Base-by-base conservation (phyloP, 2,888 invertebrate species). In the Scaptomyza cyrtandrae region DNA sequence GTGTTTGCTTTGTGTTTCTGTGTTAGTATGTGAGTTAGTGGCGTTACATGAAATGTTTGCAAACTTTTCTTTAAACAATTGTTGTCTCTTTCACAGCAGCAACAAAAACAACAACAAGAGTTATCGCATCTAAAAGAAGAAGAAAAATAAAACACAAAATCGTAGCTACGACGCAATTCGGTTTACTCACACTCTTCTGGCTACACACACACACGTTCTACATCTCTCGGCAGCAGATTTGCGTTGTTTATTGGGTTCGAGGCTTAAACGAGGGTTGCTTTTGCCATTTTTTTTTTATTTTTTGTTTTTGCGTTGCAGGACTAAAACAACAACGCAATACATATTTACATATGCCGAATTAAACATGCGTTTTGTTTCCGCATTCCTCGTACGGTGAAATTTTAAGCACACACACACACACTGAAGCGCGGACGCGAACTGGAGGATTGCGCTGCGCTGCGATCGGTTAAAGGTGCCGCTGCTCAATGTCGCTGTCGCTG, bases 391-490 rank as follows among this genome's bases (percentile, higher is more conserved):
- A 43, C 19, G 55, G 39, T n/a, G 35, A 39, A 44, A 44, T 44
- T 70, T 19, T n/a, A 14, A 50, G n/a, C 19, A 43, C 43, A 41
- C 35, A 53, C 19, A 11, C 45, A 54, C 45, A 58, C 53, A 52
- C 24, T 24, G 3, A 24, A 1, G 24, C 57, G 45, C 64, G 49
- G 33, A 56, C 41, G 41, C 43, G 49, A 57, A 63, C 55, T 52
- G 52, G 63, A 48, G 63, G 41, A 71, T 55, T 71, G 55, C 31
- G 65, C 80, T 74, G 55, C 52, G 63, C 80, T 75, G 88, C 86
- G 91, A 90, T 90, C 90, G 77, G 84, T 80, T 86, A 74, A 91
- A 88, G 89, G 90, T 85, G 88, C 86, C 82, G 86, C 71, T 88
- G 88, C 83, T 86, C 84, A 90, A 90, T 90, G 90, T 73, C 90